Base-by-base conservation (phyloP, 53 echinoderm and acorn worm species). In the Luidia sarsii region DNA sequence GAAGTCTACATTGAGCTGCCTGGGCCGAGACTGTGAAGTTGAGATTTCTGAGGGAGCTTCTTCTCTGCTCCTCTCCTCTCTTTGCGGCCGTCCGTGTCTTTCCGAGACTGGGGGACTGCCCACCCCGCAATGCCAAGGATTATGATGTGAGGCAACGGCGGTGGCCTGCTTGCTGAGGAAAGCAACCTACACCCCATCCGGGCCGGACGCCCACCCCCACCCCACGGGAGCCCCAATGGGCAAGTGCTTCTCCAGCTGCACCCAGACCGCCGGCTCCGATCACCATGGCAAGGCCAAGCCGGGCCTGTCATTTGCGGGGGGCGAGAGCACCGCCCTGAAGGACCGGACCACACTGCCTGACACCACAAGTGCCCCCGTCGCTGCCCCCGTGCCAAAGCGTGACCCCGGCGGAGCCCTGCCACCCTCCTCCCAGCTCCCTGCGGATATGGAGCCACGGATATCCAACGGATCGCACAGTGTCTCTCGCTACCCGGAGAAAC, bases 231-330 rank as follows among this genome's bases (percentile, higher is more conserved):
- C 59, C 66, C 54, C 65, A 84, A 95, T 95, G 95, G 95, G 95
- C 67, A 95, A 95, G 95, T 95, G 95, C 60, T 92, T 95, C 75
- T 95, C 95, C 52, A 84, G 89, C 33, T 95, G 95, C 59, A 87
- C 83, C 64, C 65, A 86, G 65, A 75, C 39, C 69, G 53, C 28
- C 69, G 56, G 68, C 48, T 82, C 82, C 55, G 70, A 61, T 32
- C 31, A 38, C 55, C 77, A 77, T 61, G 77, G 61, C 77, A 77
- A 45, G 45, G 36, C 77, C 82, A 67, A 68, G 39, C 39, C 82
- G 18, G 68, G 68, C 38, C 50, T 67, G 82, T 57, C 68, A 15
- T 57, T 68, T 54, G 35, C 52, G 49, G 82, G 55, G 49, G 82
- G 55, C 56, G 69, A 82, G 54, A 67, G 82, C 33, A 32, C 67